A percentile compares a stretch with the other conserved stretches of the same genome.
These are phyloP conservation scores for Drosophila tripunctata DNA, from an alignment of 2,888 invertebrate genomes.

Conservation along the genomic window DNA sequence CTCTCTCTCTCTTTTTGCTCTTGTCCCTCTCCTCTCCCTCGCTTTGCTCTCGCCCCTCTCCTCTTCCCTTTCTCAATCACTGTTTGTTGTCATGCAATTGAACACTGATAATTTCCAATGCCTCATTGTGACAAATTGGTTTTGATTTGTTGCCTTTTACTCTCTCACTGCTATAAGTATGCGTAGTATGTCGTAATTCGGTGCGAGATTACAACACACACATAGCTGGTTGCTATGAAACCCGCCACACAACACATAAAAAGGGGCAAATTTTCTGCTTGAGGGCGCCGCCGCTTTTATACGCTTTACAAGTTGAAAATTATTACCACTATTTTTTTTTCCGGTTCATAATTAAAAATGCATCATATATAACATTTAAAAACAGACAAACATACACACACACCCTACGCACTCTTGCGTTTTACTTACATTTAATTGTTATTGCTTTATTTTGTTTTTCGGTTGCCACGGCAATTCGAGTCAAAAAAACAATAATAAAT, in stretches of 20 bases:
- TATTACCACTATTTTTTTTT: conserved; percentile 50
- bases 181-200: conserved; percentile 58
- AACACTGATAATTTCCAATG: conserved; percentile 71
- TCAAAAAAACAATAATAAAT: conserved; percentile 42
- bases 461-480: conserved; percentile 68
- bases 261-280: conserved; percentile 65
- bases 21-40: not conserved
- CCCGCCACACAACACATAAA: conserved; percentile 10
- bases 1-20: not conserved
- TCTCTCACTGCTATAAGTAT: conserved; percentile 3
- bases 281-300: conserved; percentile 47
- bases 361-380: conserved; percentile 54
- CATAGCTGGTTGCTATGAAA: conserved; percentile 45
- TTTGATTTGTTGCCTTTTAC: conserved; percentile 61
- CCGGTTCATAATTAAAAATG: conserved; percentile 72
- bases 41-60: conserved; percentile 4
- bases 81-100: conserved; percentile 57
- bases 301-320: conserved; percentile 42
- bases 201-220: conserved; percentile 21
- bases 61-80: not conserved
- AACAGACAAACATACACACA: conserved; percentile 40
- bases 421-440: too few species aligned
- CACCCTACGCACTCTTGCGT: conserved; percentile 69
- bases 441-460: conserved; percentile 12
- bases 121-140: conserved; percentile 73